Base-by-base conservation (phyloP, 2,888 invertebrate species). In the Noctua pronuba region DNA sequence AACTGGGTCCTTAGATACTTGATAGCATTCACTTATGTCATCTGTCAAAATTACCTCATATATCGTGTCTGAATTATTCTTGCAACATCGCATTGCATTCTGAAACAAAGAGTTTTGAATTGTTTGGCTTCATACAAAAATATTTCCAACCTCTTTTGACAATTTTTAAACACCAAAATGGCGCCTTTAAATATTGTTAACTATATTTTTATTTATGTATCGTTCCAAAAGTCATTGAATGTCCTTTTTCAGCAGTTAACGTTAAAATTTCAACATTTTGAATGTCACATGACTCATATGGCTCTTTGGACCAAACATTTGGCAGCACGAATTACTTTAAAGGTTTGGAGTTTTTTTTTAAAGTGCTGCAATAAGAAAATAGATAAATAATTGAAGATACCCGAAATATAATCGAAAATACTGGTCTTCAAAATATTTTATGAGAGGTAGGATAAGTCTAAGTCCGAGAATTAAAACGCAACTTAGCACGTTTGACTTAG, bases 21-120 rank as follows among this genome's bases (percentile, higher is more conserved):
- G 38, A 60, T 69, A 62, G 49, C 84, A 84, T 46, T 83, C 75
- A 0, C 55, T 38, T 41, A 58, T 0, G 0, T 65, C 75, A 41
- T 66, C 66, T 24, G 85, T 16, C 10, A 71, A 24, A 1, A 28
- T 13, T 6, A 65, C 1, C 3, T 65, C 66, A 6, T 44, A 55
- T 13, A 18, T 4, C 0, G 65, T 52, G 11, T 77, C 74, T 18
- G 58, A 52, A 24, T 3, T 35, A 4, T 69, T 72, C 24, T 24
- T 35, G 46, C 84, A 85, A 52, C 84, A 85, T 38, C 41, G 73
- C 64, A 78, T 55, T 21, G 49, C 10, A n/a, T 46, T 58, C 84
- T 85, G 46, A 31, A 84, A 82, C 0, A 49, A 66, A 62, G 21
- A 0, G 10, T 1, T 35, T 62, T 35, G 35, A 35, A 62, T 35